Evolutionary conservation across 2,113 vertebrate genomes (phyloP), one percentile per base, ranked within the genome.

Genomic region (Phylloscopus trochiloides): DNA sequence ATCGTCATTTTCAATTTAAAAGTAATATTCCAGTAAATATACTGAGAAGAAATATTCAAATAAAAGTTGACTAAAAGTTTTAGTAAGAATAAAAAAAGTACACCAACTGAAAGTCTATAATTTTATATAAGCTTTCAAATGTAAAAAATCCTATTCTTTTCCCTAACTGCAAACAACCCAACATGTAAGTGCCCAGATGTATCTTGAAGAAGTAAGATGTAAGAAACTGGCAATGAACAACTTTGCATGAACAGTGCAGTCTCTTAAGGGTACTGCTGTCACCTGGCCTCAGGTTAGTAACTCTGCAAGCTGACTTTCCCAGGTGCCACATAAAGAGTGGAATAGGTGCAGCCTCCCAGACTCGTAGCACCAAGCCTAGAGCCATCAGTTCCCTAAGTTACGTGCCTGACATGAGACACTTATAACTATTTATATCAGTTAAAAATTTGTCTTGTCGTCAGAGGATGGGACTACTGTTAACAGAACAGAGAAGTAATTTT

Each of bases 161-260:
- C 15, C 48, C 38, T 52, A 78, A 63, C 22, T 36, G 70, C 87
- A 82, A 81, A n/a, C 12, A 90, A 28, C 40, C 52, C 10, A 81
- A 65, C 26, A 68, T 38, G 6, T 45, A 62, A 22, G 36, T 20
- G 25, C 38, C 61, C 50, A 91, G 29, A 77, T 40, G 13, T 29
- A 26, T 45, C n/a, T 80, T 82, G 66, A 92, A 25, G 72, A 91
- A 73, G 32, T 50, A 66, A 77, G 58, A 9, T 86, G 17, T 73
- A 92, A 68, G 80, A 66, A 92, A 91, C 58, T 62, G 86, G 65
- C 77, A 91, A 62, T 13, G 3, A 74, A 86, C 94, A 92, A 83
- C 62, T 61, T 9, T 47, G 6, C 52, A 48, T 1, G 32, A 91
- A 43, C 34, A 74, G 17, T 1, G 3, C 17, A 61, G 26, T 40